phyloP scores from a whole-genome alignment of 2,888 invertebrate genomes.

The Cryptosula pallasiana region DNA sequence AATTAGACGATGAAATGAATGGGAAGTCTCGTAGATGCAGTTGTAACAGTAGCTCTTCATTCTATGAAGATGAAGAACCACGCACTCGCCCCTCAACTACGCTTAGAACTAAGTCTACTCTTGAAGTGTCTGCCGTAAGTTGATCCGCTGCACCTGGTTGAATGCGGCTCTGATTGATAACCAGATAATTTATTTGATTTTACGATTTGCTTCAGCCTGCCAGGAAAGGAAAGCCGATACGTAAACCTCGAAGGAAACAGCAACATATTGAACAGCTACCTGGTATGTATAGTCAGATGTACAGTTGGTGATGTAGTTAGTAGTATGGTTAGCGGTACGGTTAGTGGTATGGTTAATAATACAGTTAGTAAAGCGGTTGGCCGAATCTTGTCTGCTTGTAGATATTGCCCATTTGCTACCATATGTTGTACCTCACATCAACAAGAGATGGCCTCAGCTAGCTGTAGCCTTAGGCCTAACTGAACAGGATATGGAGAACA shows the following conservation, averaged over 20 bases:
- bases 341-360: no score
- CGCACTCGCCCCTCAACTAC: no score
- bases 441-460: slow-evolving; percentile 8
- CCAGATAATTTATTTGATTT: no score
- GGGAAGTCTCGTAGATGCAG: not conserved
- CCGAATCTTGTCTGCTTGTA: no score
- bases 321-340: no score
- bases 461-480: slow-evolving; percentile 1
- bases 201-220: no score
- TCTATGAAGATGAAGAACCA: not conserved
- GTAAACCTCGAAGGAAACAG: not conserved
- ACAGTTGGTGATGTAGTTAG: no score
- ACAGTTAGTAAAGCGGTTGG: no score
- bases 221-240: not conserved
- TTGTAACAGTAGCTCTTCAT: not conserved
- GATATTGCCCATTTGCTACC: slow-evolving; percentile 17
- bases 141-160: no score
- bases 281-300: not conserved
- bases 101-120: no score
- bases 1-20: not conserved
- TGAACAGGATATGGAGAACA: not conserved
- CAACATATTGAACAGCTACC: slow-evolving; percentile 4
- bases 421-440: slow-evolving; percentile 20
- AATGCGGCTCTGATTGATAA: no score
- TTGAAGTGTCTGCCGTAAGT: no score